phyloP scores from a whole-genome alignment of 1,140 invertebrate genomes.

The Lordiphosa stackelbergi region DNA sequence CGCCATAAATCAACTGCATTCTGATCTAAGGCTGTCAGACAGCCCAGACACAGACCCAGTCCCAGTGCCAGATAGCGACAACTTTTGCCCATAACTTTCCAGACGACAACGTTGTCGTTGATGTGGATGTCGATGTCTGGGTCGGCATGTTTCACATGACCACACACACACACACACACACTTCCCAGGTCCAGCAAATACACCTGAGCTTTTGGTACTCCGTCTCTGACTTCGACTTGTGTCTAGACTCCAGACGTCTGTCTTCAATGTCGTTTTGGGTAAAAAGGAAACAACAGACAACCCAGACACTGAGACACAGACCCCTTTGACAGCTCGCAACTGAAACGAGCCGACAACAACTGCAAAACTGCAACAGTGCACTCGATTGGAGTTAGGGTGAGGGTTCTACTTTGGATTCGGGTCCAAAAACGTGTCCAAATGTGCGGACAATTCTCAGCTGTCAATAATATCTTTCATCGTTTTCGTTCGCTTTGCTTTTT shows the following conservation, averaged over 20 bases:
- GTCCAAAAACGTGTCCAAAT: conserved; percentile 64
- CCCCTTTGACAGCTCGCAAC: conserved; percentile 68
- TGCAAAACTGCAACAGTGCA: conserved; percentile 46
- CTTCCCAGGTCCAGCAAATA: conserved; percentile 36
- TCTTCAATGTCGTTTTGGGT: conserved; percentile 37
- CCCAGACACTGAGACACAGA: conserved; percentile 56
- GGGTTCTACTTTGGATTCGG: conserved; percentile 19
- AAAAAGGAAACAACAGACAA: conserved; percentile 64
- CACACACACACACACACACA: neutral
- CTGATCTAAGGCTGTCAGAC: conserved; percentile 68
- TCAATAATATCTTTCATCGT: conserved; percentile 65
- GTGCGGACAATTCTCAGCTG: conserved; percentile 69
- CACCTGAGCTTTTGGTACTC: conserved; percentile 45
- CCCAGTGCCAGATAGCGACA: conserved; percentile 42
- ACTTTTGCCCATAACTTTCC: conserved; percentile 61
- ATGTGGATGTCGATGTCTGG: conserved; percentile 39
- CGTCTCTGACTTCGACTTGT: conserved; percentile 58
- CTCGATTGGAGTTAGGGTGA: conserved; percentile 23
- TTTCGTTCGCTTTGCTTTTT: conserved; percentile 19
- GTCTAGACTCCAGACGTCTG: conserved; percentile 66
- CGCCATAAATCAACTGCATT: conserved; percentile 73
- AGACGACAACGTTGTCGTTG: conserved; percentile 53
- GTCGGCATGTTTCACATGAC: conserved; percentile 22
- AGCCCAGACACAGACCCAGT: conserved; percentile 21
- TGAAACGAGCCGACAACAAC: conserved; percentile 45